These are phyloP conservation scores for Oryzias melastigma DNA, from an alignment of 2,113 vertebrate genomes.

Conservation along the genomic window DNA sequence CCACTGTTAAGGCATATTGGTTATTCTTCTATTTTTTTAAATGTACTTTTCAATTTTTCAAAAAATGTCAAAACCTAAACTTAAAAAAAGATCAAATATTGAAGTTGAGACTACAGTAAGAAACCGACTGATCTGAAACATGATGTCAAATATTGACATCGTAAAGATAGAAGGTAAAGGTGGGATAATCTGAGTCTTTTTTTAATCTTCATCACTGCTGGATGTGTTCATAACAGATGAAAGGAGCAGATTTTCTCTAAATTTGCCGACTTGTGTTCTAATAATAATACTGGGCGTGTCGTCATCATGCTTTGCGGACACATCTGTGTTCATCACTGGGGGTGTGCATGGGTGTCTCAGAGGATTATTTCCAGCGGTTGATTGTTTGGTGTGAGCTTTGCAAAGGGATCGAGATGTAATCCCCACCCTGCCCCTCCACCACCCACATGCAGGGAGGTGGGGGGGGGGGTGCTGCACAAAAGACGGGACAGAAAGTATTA, in stretches of 20 bases:
- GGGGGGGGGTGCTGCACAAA: constrained; percentile 16
- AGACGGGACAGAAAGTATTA: background rate
- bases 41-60: too few relatives aligned
- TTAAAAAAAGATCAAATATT: too few relatives aligned
- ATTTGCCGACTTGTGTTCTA: background rate
- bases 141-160: too few relatives aligned
- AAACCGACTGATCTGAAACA: too few relatives aligned
- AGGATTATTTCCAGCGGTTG: constrained; percentile 73
- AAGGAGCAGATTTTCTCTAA: background rate
- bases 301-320: constrained; percentile 2
- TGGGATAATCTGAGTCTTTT: too few relatives aligned
- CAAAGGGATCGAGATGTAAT: constrained; percentile 74
- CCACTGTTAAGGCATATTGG: too few relatives aligned
- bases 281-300: background rate
- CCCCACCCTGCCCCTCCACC: constrained; percentile 25
- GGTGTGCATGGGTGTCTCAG: constrained; percentile 36
- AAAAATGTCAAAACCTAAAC: too few relatives aligned
- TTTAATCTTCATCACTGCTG: too few relatives aligned
- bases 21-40: too few relatives aligned
- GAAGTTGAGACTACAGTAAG: too few relatives aligned
- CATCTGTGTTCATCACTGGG: constrained; percentile 13
- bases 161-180: too few relatives aligned
- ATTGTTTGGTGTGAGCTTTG: constrained; percentile 79
- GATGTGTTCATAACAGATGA: too few relatives aligned
- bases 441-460: constrained; percentile 16